phyloP scores from a whole-genome alignment of 2,888 invertebrate species.

The Andrena fulva region DNA sequence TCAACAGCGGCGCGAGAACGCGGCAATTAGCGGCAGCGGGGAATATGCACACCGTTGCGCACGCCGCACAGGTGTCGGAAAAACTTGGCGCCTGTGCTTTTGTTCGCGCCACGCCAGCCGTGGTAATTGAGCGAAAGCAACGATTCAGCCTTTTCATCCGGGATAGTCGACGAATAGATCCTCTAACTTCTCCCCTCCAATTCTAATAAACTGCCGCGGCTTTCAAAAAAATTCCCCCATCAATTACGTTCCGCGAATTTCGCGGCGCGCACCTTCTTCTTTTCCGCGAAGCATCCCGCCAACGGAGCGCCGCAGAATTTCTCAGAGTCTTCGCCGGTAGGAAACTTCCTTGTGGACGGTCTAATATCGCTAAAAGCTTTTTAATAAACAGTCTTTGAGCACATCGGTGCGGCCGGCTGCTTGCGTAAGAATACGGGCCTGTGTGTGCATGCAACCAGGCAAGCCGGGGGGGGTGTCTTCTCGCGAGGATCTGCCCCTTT shows the following conservation, averaged over 20 bases:
- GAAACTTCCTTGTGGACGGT: conserved; percentile 55
- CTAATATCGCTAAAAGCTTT: conserved; percentile 79
- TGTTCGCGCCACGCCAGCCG: conserved; percentile 32
- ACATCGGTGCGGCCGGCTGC: conserved; percentile 40
- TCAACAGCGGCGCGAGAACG: conserved; percentile 13
- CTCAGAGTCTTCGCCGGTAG: conserved; percentile 29
- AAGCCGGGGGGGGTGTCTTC: conserved; percentile 24
- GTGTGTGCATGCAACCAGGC: not conserved
- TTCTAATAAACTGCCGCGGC: too few relatives aligned
- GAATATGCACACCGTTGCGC: conserved; percentile 15
- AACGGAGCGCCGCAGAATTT: conserved; percentile 22
- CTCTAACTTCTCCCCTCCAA: too few relatives aligned
- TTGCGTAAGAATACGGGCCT: conserved; percentile 50
- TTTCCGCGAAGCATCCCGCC: conserved; percentile 2
- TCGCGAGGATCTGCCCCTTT: conserved; percentile 21
- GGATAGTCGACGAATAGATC: not conserved
- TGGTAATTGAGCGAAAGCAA: conserved; percentile 42
- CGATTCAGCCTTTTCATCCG: not conserved
- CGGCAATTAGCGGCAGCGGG: conserved; percentile 11
- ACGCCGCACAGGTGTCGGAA: conserved; percentile 24
- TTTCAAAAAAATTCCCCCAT: too few relatives aligned
- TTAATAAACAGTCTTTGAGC: conserved; percentile 76
- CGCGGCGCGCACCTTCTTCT: conserved; percentile 1
- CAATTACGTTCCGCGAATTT: not conserved
- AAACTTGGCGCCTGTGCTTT: conserved; percentile 8